Conservation (phyloP, 2,113 vertebrate genomes). For the Tiliqua scincoides region DNA sequence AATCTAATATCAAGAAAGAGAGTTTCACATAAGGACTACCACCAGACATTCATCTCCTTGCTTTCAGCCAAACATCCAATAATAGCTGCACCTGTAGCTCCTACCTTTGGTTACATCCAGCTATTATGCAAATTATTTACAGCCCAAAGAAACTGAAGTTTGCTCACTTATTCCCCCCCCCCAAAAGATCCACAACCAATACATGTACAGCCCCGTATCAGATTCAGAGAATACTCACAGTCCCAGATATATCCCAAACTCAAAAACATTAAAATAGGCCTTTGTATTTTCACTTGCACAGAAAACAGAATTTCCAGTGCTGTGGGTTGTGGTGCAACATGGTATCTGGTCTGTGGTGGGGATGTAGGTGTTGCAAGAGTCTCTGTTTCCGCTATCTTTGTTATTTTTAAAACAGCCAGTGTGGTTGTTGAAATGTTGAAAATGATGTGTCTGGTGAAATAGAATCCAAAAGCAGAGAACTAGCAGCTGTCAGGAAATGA, state of each 20-base stretch:
- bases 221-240: neutral
- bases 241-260: neutral
- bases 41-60: too few relatives aligned
- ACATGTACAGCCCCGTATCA: neutral
- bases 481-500: neutral
- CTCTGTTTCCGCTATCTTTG: neutral
- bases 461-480: neutral
- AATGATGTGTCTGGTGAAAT: neutral
- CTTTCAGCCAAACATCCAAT: too few relatives aligned
- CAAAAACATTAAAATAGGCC: neutral
- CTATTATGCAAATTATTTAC: too few relatives aligned
- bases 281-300: neutral
- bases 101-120: too few relatives aligned
- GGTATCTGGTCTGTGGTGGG: neutral
- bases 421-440: neutral
- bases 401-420: neutral
- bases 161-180: too few relatives aligned
- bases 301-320: neutral
- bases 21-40: too few relatives aligned
- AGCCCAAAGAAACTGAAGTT: neutral
- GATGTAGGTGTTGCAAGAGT: neutral
- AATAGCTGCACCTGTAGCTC: too few relatives aligned
- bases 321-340: neutral
- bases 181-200: neutral
- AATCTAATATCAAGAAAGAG: too few relatives aligned